Percentiles rank a stretch among this genome's conserved stretches.
Evolutionary conservation across 92 coral and sea anemone genomes (phyloP).

Genomic region (Palythoa heliodiscus): DNA sequence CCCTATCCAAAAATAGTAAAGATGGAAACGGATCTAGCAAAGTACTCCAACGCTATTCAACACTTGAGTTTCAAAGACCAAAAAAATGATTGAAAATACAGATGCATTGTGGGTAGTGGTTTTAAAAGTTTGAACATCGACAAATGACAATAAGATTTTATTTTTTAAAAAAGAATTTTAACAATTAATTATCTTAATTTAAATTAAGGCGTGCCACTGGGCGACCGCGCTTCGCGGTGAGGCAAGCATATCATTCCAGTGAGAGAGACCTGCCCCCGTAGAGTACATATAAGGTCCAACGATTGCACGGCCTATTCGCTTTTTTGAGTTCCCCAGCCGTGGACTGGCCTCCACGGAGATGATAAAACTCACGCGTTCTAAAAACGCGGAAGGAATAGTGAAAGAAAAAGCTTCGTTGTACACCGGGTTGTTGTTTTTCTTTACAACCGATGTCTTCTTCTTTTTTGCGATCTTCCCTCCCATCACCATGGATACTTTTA

Average conservation of each 20-base stretch:
- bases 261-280: constrained; percentile 87
- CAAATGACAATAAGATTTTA: too few species aligned
- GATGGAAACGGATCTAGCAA: too few species aligned
- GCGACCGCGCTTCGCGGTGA: constrained; percentile 89
- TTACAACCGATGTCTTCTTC: constrained; percentile 69
- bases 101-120: too few species aligned
- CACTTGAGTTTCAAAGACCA: too few species aligned
- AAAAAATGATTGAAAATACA: too few species aligned
- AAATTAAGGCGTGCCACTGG: constrained; percentile 90
- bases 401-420: constrained; percentile 92
- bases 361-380: constrained; percentile 86
- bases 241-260: constrained; percentile 91
- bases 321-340: constrained; percentile 78
- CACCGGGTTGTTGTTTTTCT: constrained; percentile 59
- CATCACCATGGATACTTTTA: constrained; percentile 85
- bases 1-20: too few species aligned
- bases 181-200: not conserved
- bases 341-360: constrained; percentile 73
- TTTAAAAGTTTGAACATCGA: too few species aligned
- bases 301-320: constrained; percentile 81
- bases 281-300: constrained; percentile 95
- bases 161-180: too few species aligned
- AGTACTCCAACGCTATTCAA: too few species aligned
- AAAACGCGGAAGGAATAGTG: constrained; percentile 66
- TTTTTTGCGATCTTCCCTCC: constrained; percentile 82